Percentiles rank a stretch among this genome's conserved stretches.
These are phyloP conservation scores for Parnassius mnemosyne DNA, from an alignment of 2,888 invertebrate genomes.

Conservation along the genomic window DNA sequence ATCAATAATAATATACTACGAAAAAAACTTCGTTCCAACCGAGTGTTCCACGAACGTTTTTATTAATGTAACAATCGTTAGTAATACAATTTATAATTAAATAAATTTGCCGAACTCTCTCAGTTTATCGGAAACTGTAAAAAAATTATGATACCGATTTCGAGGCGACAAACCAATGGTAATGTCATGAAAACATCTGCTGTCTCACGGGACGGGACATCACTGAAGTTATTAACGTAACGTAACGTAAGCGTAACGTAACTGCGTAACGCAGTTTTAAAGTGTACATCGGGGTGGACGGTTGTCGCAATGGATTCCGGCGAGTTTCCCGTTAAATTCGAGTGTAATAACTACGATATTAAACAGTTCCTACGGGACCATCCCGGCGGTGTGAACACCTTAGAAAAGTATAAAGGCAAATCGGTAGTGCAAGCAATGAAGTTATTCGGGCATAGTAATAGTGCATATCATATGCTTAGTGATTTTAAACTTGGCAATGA, in stretches of 20 bases:
- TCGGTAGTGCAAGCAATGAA: conserved; percentile 78
- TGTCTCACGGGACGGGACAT: conserved; percentile 28
- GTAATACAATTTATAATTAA: too few species aligned
- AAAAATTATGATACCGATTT: too few species aligned
- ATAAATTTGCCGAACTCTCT: too few species aligned
- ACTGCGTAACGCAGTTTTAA: conserved; percentile 21
- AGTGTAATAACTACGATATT: conserved; percentile 82
- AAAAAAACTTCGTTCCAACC: too few species aligned
- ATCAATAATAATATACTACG: too few species aligned
- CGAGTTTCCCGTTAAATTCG: conserved; percentile 61
- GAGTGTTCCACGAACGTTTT: too few species aligned
- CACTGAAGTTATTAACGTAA: background rate
- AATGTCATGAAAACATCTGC: conserved; percentile 28
- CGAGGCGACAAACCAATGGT: background rate
- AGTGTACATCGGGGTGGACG: conserved; percentile 28
- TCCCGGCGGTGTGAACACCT: conserved; percentile 86
- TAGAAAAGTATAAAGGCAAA: conserved; percentile 78
- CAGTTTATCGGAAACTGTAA: too few species aligned
- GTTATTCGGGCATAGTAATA: conserved; percentile 80
- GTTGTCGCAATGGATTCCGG: conserved; percentile 39
- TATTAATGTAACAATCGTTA: too few species aligned
- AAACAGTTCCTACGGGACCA: conserved; percentile 84
- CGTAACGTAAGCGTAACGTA: too few species aligned
- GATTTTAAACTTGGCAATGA: conserved; percentile 79
- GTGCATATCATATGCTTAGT: conserved; percentile 83